phyloP scores from a whole-genome alignment of 2,797 vertebrate genomes.

The Cuculus canorus region DNA sequence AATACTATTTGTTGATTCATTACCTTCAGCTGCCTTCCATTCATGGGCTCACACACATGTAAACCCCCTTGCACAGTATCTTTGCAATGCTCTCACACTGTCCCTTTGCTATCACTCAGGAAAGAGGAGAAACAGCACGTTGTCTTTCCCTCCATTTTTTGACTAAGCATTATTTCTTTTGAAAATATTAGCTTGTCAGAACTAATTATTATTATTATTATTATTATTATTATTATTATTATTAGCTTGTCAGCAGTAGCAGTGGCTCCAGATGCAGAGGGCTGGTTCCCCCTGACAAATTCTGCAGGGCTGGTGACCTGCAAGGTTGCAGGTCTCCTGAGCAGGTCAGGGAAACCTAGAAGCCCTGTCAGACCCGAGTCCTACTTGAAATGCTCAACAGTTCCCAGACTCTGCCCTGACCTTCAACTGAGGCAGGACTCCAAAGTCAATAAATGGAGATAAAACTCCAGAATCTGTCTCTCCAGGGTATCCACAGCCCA shows the following conservation, averaged over 20 bases:
- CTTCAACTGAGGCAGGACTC: background rate
- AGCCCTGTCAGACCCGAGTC: background rate
- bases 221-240: too few species aligned
- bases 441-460: background rate
- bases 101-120: background rate
- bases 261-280: background rate
- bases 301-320: background rate
- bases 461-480: background rate
- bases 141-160: background rate
- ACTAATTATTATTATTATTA: too few species aligned
- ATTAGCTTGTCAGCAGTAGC: background rate
- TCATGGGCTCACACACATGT: accelerated
- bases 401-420: background rate
- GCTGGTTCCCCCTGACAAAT: background rate
- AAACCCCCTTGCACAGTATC: background rate
- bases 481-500: background rate
- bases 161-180: background rate
- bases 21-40: background rate
- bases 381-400: background rate
- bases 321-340: background rate
- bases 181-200: background rate
- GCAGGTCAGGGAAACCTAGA: background rate
- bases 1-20: background rate
- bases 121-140: background rate
- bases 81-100: background rate